phyloP scores from a whole-genome alignment of 2,113 vertebrate species.

The Channa maculata region DNA sequence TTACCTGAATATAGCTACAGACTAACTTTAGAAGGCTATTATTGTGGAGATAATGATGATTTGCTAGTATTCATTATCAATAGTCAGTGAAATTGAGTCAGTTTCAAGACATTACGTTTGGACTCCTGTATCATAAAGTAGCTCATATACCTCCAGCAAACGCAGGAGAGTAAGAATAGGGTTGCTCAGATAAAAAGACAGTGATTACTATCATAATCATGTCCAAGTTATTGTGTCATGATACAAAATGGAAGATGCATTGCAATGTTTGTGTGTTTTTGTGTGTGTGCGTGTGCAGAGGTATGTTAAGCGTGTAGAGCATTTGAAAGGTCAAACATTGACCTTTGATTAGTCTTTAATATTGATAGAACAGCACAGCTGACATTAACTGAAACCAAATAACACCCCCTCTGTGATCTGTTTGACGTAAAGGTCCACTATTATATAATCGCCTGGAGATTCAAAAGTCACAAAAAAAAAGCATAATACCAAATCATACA shows the following conservation, averaged over 20 bases:
- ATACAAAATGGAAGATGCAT: background rate
- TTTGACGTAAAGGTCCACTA: slow-evolving; percentile 13
- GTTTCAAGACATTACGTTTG: too few relatives aligned
- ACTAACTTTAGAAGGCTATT: background rate
- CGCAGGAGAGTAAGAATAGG: too few relatives aligned
- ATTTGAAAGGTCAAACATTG: slow-evolving; percentile 15
- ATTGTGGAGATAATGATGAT: background rate
- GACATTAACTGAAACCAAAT: slow-evolving; percentile 33
- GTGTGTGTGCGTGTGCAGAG: background rate
- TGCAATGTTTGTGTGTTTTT: background rate
- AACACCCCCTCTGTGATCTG: slow-evolving; percentile 25
- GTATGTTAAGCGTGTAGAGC: background rate
- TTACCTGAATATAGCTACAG: too few relatives aligned
- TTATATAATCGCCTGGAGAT: slow-evolving; percentile 12
- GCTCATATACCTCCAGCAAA: background rate
- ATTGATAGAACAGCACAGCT: slow-evolving; percentile 30
- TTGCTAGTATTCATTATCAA: too few relatives aligned
- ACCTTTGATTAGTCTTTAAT: slow-evolving; percentile 40
- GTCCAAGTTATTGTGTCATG: too few relatives aligned
- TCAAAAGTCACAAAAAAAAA: slow-evolving; percentile 5
- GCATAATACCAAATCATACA: background rate
- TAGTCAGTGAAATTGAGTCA: too few relatives aligned
- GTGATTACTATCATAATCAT: too few relatives aligned
- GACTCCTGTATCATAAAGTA: background rate
- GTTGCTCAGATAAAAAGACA: too few relatives aligned